Base-by-base conservation (phyloP, 2,797 vertebrate genomes). In the Hippopotamyrus pictus region DNA sequence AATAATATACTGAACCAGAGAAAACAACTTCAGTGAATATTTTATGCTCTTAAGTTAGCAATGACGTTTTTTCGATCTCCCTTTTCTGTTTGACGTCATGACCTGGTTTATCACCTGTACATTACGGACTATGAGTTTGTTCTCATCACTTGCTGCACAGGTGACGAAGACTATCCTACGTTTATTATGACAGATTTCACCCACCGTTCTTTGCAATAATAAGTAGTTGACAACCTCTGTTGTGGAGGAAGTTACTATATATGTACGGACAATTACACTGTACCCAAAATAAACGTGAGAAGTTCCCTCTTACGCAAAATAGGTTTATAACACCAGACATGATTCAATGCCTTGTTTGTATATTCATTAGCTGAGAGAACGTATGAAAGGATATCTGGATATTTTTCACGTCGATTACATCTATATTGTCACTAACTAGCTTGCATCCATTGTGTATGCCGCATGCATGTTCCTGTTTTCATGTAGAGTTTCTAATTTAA, bases 401-500 rank as follows among this genome's bases (percentile, higher is more conserved):
- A 51, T 85, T 85, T 85, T 29, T 51, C 25, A 51, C 50, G 6
- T 79, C 17, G 37, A 44, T 44, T 37, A 79, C 5, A 44, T 44
- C 50, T 85, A 48, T 85, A 33, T 46, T 2, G 5, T 53, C 17
- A 46, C 76, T 46, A 46, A 19, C 2, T 22, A n/a, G 41, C 37
- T 79, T 53, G 46, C 22, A 53, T 51, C 22, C n/a, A 14, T 53
- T 51, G 50, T 3, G 44, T 22, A 51, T 84, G 9, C 37, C 5
- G 41, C 84, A 17, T 51, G 22, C 25, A 33, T 4, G 12, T 79
- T 44, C 73, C 7, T 46, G 11, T 46, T 79, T 4, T 46, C 65
- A 73, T 46, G 73, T n/a, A 46, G 73, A 79, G 73, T 19, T 46
- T 79, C 41, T n/a, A 79, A 79, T 82, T 82, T 82, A 82, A 82